Conservation (phyloP, 2,888 invertebrate genomes). For the Watsonalla binaria region DNA sequence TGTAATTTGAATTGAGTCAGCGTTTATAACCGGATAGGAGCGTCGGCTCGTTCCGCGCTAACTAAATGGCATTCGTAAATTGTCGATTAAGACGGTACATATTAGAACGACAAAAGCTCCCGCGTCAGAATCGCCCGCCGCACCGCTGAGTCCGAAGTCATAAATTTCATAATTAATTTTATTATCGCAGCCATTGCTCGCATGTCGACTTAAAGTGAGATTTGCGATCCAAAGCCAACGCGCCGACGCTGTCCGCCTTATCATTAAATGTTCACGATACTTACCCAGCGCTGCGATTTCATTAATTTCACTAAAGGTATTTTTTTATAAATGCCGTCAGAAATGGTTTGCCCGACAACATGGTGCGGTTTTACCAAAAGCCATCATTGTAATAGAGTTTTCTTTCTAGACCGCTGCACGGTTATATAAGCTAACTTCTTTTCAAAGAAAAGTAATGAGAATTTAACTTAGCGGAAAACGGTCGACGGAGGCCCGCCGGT, state of each 20-base stretch:
- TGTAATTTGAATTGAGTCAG: conserved; percentile 45
- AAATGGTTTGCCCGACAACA: conserved; percentile 54
- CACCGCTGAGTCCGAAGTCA: conserved; percentile 36
- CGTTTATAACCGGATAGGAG: conserved; percentile 43
- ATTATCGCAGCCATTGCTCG: conserved; percentile 61
- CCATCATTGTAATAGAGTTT: conserved; percentile 69
- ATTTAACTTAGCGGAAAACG: conserved; percentile 73
- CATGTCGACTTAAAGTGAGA: conserved; percentile 64
- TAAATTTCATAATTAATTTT: conserved; percentile 73
- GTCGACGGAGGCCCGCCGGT: conserved; percentile 44
- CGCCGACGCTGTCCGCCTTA: conserved; percentile 55
- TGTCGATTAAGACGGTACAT: conserved; percentile 62
- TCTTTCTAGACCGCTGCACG: conserved; percentile 53
- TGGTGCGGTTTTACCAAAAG: conserved; percentile 52
- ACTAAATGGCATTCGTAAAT: conserved; percentile 57
- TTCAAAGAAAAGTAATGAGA: conserved; percentile 74
- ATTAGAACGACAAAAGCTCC: conserved; percentile 52
- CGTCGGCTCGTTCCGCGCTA: conserved; percentile 29
- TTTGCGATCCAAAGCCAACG: conserved; percentile 64
- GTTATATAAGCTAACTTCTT: conserved; percentile 69
- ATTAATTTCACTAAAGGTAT: conserved; percentile 42
- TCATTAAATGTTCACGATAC: conserved; percentile 66
- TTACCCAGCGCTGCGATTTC: conserved; percentile 41
- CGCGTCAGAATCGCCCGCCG: conserved; percentile 41
- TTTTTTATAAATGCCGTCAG: conserved; percentile 31